Percentiles rank a stretch among this genome's conserved stretches.
These are phyloP conservation scores for Panagrolaimus sp. DNA, from an alignment of 1,140 invertebrate species.

Conservation along the genomic window DNA sequence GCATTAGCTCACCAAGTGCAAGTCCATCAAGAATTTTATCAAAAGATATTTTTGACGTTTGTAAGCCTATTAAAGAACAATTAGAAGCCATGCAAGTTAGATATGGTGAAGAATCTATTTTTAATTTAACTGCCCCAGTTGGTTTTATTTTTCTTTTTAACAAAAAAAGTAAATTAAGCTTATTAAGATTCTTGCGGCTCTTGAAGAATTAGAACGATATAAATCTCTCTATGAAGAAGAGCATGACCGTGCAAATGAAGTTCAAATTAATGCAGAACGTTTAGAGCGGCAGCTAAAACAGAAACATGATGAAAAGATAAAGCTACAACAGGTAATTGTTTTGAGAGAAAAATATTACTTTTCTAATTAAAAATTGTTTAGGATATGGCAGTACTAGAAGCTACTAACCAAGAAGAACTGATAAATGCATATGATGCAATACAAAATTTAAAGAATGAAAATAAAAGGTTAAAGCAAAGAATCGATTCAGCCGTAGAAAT, in stretches of 20 bases:
- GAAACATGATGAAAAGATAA: slow-evolving; percentile 12
- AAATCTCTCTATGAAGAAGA: not conserved
- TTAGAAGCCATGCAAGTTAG: not conserved
- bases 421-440: slow-evolving; percentile 6
- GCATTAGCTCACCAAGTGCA: not conserved
- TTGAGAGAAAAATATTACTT: not conserved
- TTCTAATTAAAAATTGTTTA: not conserved
- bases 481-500: not conserved
- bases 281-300: not conserved
- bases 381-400: not conserved
- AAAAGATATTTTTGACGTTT: slow-evolving; percentile 13
- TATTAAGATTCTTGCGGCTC: not conserved
- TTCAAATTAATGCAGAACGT: not conserved
- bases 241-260: not conserved
- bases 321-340: not conserved
- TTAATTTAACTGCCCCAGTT: slow-evolving; percentile 10
- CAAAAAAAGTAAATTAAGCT: not conserved
- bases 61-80: slow-evolving; percentile 8
- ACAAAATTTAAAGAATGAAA: slow-evolving; percentile 6
- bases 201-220: slow-evolving; percentile 2
- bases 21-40: not conserved
- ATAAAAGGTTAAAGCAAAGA: slow-evolving; percentile 9
- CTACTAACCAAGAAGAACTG: slow-evolving; percentile 5
- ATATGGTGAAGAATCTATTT: slow-evolving; percentile 8
- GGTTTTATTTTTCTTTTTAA: not conserved